phyloP scores from a whole-genome alignment of 2,888 invertebrate species.

The Electrophaes corylata region DNA sequence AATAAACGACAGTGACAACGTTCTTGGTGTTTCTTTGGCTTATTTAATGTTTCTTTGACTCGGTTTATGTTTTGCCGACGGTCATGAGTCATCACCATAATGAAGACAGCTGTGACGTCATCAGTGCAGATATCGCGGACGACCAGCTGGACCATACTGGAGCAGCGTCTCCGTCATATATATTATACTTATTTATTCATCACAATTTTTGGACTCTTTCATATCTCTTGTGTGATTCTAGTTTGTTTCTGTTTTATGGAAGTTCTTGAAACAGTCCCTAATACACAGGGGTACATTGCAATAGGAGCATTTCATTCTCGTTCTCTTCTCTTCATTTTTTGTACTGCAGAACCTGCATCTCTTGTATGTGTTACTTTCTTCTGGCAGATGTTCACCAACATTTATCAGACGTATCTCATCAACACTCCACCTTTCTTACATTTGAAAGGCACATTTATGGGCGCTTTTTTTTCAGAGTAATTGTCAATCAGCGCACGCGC shows the following conservation, averaged over 20 bases:
- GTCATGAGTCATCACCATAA: too few relatives aligned
- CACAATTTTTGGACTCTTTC: constrained; percentile 8
- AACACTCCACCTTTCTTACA: constrained; percentile 42
- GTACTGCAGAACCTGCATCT: constrained; percentile 30
- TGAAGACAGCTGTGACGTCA: too few relatives aligned
- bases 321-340: constrained; percentile 32
- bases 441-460: constrained; percentile 6
- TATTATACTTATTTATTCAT: constrained; percentile 3
- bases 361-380: constrained; percentile 44
- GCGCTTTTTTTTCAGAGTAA: constrained; percentile 4
- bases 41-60: too few relatives aligned
- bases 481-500: constrained; percentile 11
- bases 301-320: constrained; percentile 35
- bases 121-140: too few relatives aligned
- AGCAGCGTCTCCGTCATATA: too few relatives aligned
- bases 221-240: constrained; percentile 6
- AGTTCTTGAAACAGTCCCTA: constrained; percentile 18
- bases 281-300: constrained; percentile 23
- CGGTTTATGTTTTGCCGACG: too few relatives aligned
- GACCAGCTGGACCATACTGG: too few relatives aligned
- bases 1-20: too few relatives aligned
- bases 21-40: too few relatives aligned
- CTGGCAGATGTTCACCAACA: constrained; percentile 46
- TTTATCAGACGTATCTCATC: constrained; percentile 46
- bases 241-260: constrained; percentile 11